Evolutionary conservation across 2,888 invertebrate genomes (phyloP).

Genomic region (Allygus modestus): DNA sequence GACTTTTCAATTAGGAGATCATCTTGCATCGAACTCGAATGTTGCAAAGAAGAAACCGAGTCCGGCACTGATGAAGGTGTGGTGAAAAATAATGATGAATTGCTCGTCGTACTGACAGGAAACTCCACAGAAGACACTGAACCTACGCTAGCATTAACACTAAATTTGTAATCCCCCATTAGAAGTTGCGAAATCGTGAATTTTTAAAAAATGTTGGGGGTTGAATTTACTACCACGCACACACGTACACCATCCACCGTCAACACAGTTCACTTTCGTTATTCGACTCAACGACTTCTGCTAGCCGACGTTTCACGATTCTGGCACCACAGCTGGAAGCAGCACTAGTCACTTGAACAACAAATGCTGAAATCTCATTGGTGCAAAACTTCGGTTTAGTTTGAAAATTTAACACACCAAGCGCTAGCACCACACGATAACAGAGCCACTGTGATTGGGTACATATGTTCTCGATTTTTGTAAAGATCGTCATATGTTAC

Average conservation of each 20-base stretch:
- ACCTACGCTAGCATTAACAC: slow-evolving; percentile 72
- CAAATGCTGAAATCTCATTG: slow-evolving; percentile 16
- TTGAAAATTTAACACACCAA: not conserved
- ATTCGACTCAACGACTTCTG: slow-evolving; percentile 65
- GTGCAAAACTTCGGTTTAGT: slow-evolving; percentile 26
- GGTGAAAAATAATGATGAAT: slow-evolving; percentile 71
- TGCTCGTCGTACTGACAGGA: slow-evolving; percentile 70
- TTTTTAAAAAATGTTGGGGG: slow-evolving; percentile 62
- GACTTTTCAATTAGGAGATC: slow-evolving; percentile 72
- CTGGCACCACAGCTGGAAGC: slow-evolving; percentile 51
- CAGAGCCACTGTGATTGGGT: slow-evolving; percentile 21
- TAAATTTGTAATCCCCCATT: slow-evolving; percentile 72
- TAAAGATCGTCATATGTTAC: not conserved
- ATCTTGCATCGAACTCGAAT: slow-evolving; percentile 71
- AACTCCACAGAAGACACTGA: slow-evolving; percentile 71
- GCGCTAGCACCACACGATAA: slow-evolving; percentile 18
- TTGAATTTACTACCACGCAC: slow-evolving; percentile 63
- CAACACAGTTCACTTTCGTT: slow-evolving; percentile 65
- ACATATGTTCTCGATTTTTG: slow-evolving; percentile 26
- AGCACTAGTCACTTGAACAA: slow-evolving; percentile 54
- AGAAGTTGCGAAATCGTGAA: slow-evolving; percentile 66
- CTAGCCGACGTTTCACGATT: slow-evolving; percentile 51
- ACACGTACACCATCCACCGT: slow-evolving; percentile 66
- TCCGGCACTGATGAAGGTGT: slow-evolving; percentile 71
- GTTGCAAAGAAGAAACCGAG: slow-evolving; percentile 71